Evolutionary conservation across 2,113 vertebrate genomes (phyloP), one percentile per base, ranked within the genome.

Genomic region (Ciconia boyciana): DNA sequence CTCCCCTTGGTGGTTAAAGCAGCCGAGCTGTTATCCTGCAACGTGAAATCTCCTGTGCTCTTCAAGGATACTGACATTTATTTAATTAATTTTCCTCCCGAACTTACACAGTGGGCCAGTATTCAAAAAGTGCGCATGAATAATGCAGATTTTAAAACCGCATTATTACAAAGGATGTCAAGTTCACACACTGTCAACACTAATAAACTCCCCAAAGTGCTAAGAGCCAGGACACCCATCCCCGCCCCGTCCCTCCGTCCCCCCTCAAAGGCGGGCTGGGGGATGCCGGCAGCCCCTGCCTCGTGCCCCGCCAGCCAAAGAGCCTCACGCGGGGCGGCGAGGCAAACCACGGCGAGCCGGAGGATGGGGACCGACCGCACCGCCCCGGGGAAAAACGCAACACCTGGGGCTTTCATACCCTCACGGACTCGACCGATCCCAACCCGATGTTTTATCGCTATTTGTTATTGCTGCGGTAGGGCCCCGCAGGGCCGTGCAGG

Each of bases 141-240:
- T 98, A 97, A 98, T 97, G 97, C 94, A 97, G 94, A 86, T 88
- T 96, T 93, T 75, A 95, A 96, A 97, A 95, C 95, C 71, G n/a
- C 94, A 95, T 98, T 97, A 97, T 97, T 97, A 94, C 92, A 96
- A 91, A 96, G 96, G 97, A 97, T 97, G 97, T 97, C 94, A 52
- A 96, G 94, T 96, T 97, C 97, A 97, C 96, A 97, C 96, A 97
- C 96, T 97, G 97, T 97, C 97, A 97, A 95, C 96, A 97, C 96
- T 78, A 97, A 97, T 97, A 96, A 97, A 97, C 95, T 95, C 94
- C 96, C 95, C 89, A 89, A 97, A 93, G 93, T 95, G 95, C 96
- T 96, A 96, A 97, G 97, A 94, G 86, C 87, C 93, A 95, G 96
- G 92, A 96, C 87, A 81, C 85, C 49, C 82, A 24, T 54, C n/a